Conservation (phyloP, 2,888 invertebrate species). For the Phragmatobia fuliginosa region DNA sequence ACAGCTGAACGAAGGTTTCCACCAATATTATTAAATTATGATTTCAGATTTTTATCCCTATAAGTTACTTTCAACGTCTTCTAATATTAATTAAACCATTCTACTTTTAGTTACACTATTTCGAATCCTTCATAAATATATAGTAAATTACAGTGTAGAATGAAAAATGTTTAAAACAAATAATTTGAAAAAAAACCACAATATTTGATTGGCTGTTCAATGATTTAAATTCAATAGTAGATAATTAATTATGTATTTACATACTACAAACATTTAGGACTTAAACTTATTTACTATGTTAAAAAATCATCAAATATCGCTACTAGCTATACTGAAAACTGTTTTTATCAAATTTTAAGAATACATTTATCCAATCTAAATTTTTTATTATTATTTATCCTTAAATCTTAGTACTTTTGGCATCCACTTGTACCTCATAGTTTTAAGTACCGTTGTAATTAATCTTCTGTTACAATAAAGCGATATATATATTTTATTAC, state of each 20-base stretch:
- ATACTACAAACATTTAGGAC: background rate
- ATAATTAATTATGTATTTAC: slow-evolving; percentile 3
- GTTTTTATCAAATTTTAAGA: too few species aligned
- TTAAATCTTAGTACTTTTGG: too few species aligned
- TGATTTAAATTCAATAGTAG: background rate
- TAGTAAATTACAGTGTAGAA: background rate
- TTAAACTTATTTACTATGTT: background rate
- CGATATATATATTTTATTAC: too few species aligned
- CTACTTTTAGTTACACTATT: background rate
- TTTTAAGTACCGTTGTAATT: too few species aligned
- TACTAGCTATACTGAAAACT: too few species aligned
- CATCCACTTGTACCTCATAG: too few species aligned
- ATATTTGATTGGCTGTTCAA: background rate
- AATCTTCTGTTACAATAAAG: too few species aligned
- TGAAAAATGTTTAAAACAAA: background rate
- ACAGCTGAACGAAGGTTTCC: too few species aligned
- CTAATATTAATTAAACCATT: background rate
- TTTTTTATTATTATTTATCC: too few species aligned
- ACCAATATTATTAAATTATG: background rate
- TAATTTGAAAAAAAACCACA: background rate
- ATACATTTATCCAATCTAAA: too few species aligned
- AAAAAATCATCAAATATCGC: background rate
- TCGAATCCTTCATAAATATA: background rate
- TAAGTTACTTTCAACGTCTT: background rate
- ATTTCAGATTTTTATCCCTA: background rate